These are phyloP conservation scores for Meloidogyne exigua DNA, from an alignment of 1,140 invertebrate species.

Conservation along the genomic window DNA sequence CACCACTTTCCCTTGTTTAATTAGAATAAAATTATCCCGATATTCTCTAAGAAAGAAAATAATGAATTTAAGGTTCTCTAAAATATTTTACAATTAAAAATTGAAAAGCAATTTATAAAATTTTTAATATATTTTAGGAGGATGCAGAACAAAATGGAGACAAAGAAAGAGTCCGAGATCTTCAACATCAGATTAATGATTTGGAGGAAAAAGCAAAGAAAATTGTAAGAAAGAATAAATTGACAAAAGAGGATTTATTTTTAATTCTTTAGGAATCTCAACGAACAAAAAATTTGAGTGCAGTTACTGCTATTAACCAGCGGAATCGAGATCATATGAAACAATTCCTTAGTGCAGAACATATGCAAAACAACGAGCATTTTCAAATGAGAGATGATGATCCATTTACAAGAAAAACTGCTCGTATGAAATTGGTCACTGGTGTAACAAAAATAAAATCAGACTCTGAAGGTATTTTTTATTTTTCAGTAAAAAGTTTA, in stretches of 20 bases:
- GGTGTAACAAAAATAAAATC: slow-evolving; percentile 30
- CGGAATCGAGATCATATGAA: slow-evolving; percentile 53
- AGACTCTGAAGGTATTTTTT: background rate
- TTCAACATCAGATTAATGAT: slow-evolving; percentile 45
- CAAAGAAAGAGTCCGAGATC: slow-evolving; percentile 26
- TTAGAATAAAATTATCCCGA: too few relatives aligned
- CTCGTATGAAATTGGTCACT: slow-evolving; percentile 39
- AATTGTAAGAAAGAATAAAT: slow-evolving; percentile 1
- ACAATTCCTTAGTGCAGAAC: slow-evolving; percentile 37
- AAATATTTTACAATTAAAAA: too few relatives aligned
- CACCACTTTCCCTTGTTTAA: too few relatives aligned
- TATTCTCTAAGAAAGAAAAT: too few relatives aligned
- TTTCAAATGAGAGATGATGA: slow-evolving; percentile 36
- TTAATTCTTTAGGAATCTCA: slow-evolving; percentile 29
- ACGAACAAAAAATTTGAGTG: slow-evolving; percentile 32
- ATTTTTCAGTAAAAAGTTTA: background rate
- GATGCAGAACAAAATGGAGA: slow-evolving; percentile 41
- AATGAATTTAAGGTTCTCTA: too few relatives aligned
- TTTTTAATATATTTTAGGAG: slow-evolving; percentile 31
- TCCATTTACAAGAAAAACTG: slow-evolving; percentile 50
- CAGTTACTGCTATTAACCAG: slow-evolving; percentile 44
- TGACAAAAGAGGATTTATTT: background rate
- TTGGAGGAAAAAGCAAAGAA: slow-evolving; percentile 36
- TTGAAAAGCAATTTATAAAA: too few relatives aligned
- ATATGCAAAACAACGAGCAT: background rate